These are phyloP conservation scores for Danaus chrysippus DNA, from an alignment of 2,888 invertebrate genomes.

Conservation along the genomic window DNA sequence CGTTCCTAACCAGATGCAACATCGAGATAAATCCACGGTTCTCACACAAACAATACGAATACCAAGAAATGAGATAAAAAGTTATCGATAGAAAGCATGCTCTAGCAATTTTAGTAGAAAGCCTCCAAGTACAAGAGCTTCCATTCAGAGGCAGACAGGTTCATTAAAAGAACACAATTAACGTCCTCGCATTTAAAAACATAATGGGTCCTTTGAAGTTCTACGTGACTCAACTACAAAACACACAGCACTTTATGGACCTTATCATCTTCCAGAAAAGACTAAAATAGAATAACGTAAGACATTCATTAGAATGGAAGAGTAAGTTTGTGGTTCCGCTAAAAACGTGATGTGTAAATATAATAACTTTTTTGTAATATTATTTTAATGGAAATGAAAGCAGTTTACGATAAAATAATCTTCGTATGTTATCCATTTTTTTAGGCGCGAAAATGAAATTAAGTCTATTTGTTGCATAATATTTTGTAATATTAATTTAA, in stretches of 20 bases:
- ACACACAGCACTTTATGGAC: constrained; percentile 5
- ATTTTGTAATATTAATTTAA: too few species aligned
- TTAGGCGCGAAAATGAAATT: too few species aligned
- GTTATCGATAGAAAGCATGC: constrained; percentile 16
- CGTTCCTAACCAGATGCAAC: constrained; percentile 1
- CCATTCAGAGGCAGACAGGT: constrained; percentile 34
- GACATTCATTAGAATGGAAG: constrained; percentile 20
- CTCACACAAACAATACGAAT: constrained; percentile 11
- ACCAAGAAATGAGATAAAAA: constrained; percentile 4
- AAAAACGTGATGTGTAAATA: constrained; percentile 21
- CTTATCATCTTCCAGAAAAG: constrained; percentile 9
- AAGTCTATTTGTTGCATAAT: too few species aligned
- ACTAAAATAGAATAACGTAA: constrained; percentile 8
- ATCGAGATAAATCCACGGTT: not conserved
- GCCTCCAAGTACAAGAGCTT: constrained; percentile 32
- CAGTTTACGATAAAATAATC: constrained; percentile 3
- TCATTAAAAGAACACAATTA: constrained; percentile 52
- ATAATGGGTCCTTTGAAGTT: constrained; percentile 46
- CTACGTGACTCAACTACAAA: constrained; percentile 44
- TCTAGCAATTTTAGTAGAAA: constrained; percentile 29
- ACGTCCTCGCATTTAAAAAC: constrained; percentile 40
- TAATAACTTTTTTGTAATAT: constrained; percentile 9
- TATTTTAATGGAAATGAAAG: constrained; percentile 17
- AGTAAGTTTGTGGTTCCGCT: constrained; percentile 21
- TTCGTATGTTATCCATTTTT: not conserved